Conservation (phyloP, 1,140 invertebrate species). For the Scaptodrosophila lebanonensis region DNA sequence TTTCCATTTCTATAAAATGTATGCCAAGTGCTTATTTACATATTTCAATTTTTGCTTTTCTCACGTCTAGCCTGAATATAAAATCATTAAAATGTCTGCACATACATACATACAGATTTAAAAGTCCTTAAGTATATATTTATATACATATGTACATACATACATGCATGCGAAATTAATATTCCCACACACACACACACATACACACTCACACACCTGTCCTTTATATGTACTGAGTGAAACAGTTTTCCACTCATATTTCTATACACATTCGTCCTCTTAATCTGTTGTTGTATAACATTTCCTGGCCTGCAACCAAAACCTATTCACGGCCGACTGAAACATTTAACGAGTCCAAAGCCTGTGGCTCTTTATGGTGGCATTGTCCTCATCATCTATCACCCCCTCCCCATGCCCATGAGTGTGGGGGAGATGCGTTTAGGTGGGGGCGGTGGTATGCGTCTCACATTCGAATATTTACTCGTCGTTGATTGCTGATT, state of each 20-base stretch:
- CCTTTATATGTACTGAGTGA: not conserved
- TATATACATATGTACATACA: not conserved
- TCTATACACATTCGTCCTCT: no score
- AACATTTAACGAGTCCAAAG: no score
- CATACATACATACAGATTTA: constrained; percentile 1
- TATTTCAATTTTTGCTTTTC: no score
- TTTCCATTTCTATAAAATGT: no score
- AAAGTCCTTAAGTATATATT: not conserved
- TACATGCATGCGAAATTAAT: not conserved
- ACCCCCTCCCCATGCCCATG: not conserved
- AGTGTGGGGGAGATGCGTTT: not conserved
- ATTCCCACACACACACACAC: constrained; percentile 3
- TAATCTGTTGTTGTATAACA: constrained; percentile 6
- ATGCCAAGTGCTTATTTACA: constrained; percentile 33
- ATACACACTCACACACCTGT: constrained; percentile 2
- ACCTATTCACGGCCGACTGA: no score
- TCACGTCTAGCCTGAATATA: constrained; percentile 16
- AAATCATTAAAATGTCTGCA: constrained; percentile 15
- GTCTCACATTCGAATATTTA: no score
- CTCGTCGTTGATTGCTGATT: constrained; percentile 14
- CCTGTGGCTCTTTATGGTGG: no score
- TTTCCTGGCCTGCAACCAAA: no score
- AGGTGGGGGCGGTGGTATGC: not conserved
- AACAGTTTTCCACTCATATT: no score
- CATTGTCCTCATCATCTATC: no score